Evolutionary conservation across 2,113 vertebrate genomes (phyloP), one percentile per base, ranked within the genome.

Genomic region (Aegithalos caudatus): DNA sequence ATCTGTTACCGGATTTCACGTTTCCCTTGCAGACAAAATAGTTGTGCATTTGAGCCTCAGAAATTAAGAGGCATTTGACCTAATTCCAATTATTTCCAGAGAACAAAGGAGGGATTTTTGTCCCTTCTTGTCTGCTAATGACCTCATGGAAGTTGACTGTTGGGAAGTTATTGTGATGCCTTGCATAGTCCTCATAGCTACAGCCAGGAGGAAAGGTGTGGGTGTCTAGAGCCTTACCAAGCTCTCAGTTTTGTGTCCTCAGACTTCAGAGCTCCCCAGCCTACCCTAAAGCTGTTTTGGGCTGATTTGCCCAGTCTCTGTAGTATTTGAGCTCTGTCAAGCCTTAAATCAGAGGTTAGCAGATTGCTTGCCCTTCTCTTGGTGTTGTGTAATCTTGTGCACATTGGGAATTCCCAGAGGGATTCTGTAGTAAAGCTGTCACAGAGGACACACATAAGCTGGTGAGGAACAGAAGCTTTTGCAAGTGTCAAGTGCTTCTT

Each of bases 11-110:
- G 0, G 23, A 29, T 83, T 69, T 69, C 16, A 35, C 0, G 0
- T 92, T 86, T 72, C 56, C 53, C 28, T 86, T 45, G 37, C 40
- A 65, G 62, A 27, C 44, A 81, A 73, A 81, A 65, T 69, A 54
- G 40, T 38, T 86, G 67, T 81, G 37, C 42, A 14, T 81, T 65
- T 70, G 13, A 78, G 47, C 64, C 18, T 62, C 69, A 21, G 61
- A 87, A 87, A 79, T 71, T 44, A 82, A 12, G 33, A 79, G 65
- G 15, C 58, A 50, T 81, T 92, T 94, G 73, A 85, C 92, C 80
- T 58, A 93, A 70, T 93, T 86, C 37, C 38, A 74, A 14, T 84
- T 85, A 71, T 88, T 92, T 90, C 64, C 53, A 53, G 78, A 81
- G 56, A 66, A 87, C 42, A 93, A 91, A 78, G n/a, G 62, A 67